Percentiles rank a stretch among this genome's conserved stretches.
Conservation (phyloP, 2,797 vertebrate species). For the Chaenodraco wilsoni region DNA sequence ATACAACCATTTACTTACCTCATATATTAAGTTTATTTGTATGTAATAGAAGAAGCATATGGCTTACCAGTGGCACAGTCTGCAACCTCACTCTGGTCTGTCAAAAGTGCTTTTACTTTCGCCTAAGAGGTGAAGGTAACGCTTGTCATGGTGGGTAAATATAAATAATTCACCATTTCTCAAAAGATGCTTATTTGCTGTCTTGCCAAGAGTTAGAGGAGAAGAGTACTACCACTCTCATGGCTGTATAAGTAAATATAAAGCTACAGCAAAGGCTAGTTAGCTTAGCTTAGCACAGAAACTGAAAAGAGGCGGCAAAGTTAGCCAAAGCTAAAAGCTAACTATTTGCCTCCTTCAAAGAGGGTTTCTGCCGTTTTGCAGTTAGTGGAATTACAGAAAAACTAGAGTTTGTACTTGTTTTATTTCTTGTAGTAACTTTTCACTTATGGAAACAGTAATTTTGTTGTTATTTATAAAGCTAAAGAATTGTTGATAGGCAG, state of each 20-base stretch:
- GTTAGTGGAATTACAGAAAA: no score
- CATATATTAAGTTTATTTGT: constrained; percentile 16
- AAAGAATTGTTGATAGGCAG: neutral
- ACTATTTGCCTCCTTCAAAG: neutral
- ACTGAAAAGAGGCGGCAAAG: neutral
- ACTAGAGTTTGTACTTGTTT: no score
- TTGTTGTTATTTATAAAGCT: neutral
- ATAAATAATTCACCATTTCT: neutral
- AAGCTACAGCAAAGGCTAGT: neutral
- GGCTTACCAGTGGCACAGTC: constrained; percentile 66
- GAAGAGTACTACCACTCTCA: neutral
- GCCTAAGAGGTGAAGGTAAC: constrained; percentile 9
- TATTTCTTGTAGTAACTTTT: no score
- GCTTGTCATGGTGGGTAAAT: constrained; percentile 3
- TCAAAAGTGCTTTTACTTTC: constrained; percentile 50
- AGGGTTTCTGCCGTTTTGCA: no score
- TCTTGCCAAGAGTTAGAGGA: neutral
- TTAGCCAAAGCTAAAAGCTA: neutral
- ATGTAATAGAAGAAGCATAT: constrained; percentile 53
- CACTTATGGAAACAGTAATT: no score
- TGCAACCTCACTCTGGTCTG: constrained; percentile 53
- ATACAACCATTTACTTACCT: constrained; percentile 40
- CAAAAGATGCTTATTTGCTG: constrained; percentile 8
- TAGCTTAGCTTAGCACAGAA: neutral
- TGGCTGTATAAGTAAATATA: neutral